Base-by-base conservation (phyloP, 2,797 vertebrate genomes). In the Chiloscyllium punctatum region DNA sequence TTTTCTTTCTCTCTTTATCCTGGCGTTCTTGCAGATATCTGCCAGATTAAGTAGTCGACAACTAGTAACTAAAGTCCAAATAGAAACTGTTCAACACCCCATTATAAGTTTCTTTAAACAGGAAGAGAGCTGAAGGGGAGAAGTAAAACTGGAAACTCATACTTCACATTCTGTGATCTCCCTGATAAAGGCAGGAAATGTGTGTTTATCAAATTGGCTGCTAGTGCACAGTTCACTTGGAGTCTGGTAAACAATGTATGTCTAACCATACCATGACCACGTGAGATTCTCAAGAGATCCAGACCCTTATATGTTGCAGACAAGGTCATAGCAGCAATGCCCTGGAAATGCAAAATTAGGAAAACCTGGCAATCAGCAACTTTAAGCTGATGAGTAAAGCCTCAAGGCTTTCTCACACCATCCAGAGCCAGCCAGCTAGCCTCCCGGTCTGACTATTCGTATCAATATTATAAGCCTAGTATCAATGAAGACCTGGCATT, bases 261-360 rank as follows among this genome's bases (percentile, higher is more conserved):
- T 96, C 97, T 97, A 97, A 97, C 97, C 97, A 97, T 97, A 98
- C 97, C 97, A 97, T 97, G 97, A 96, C 97, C 96, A 97, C 96
- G 96, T 97, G 97, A 98, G 97, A 98, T 98, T 98, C 97, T 96
- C 96, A 97, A 48, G 97, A 97, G 97, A 97, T 97, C 96, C 97
- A 96, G 97, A 97, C 96, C 96, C 97, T 97, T 97, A 97, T 96
- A 97, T 97, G 97, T 97, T 97, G 97, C 97, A 97, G 97, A 97
- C 97, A 97, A 98, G 98, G 98, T 98, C 98, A 98, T 95, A 96
- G 96, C 96, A 97, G 97, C 96, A 97, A 97, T 98, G 98, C 97
- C 98, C 98, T 98, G 98, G 98, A 98, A 98, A 98, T 97, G 97
- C 97, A 97, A 98, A 99, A 99, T 98, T 98, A 98, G 98, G 98